Conservation (phyloP, 2,113 vertebrate genomes). For the Prionailurus bengalensis region DNA sequence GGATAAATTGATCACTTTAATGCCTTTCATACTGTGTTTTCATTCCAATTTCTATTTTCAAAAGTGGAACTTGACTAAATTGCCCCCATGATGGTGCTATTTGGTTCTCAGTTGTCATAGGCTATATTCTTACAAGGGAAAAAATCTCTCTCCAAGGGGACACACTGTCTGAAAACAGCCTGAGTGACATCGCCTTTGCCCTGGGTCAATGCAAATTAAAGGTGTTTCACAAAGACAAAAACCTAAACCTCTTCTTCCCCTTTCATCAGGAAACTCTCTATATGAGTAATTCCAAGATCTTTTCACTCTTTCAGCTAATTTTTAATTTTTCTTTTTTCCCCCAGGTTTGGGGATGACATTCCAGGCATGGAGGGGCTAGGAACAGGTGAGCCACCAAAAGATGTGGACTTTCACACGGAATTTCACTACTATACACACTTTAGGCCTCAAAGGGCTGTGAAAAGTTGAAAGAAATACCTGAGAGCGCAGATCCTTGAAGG, state of each 20-base stretch:
- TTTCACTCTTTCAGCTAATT: constrained; percentile 15
- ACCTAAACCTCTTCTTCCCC: background rate
- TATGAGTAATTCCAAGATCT: background rate
- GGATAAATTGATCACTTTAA: background rate
- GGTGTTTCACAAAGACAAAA: constrained; percentile 26
- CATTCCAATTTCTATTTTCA: constrained; percentile 32
- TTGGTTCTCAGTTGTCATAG: background rate
- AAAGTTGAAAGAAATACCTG: background rate
- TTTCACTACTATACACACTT: background rate
- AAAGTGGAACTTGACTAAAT: background rate
- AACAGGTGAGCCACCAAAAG: constrained; percentile 87
- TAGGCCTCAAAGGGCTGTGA: background rate
- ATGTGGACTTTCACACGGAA: background rate
- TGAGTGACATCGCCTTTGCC: background rate
- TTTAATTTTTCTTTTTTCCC: background rate
- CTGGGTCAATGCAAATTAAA: background rate
- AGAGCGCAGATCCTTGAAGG: background rate
- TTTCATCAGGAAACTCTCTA: background rate
- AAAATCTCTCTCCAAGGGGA: background rate
- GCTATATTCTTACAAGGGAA: background rate
- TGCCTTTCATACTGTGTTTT: background rate
- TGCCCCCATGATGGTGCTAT: background rate
- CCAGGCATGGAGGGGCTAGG: constrained; percentile 98
- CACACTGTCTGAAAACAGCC: background rate
- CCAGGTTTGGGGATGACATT: constrained; percentile 97